Percentiles rank a stretch among this genome's conserved stretches.
Conservation (phyloP, 2,113 vertebrate genomes). For the Myotis brandtii region DNA sequence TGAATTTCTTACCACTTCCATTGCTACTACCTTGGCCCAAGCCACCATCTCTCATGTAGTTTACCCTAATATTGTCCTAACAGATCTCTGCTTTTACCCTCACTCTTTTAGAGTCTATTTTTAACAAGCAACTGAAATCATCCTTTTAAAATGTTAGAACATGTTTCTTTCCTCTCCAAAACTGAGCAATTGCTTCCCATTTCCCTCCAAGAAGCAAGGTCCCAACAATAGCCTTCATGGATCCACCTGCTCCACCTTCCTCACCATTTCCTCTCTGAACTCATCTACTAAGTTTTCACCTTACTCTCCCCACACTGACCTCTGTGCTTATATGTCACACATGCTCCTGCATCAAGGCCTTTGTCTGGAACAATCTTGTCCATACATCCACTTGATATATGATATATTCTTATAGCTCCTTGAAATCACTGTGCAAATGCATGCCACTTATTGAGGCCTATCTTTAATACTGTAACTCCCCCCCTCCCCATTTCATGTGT, state of each 20-base stretch:
- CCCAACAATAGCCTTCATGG: not conserved
- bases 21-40: not conserved
- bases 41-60: not conserved
- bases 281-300: not conserved
- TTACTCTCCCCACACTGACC: not conserved
- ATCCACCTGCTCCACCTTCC: not conserved
- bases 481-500: not conserved
- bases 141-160: not conserved
- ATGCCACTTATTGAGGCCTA: not conserved
- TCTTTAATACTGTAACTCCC: not conserved
- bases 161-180: not conserved
- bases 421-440: not conserved
- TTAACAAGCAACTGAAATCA: not conserved
- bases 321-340: not conserved
- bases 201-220: not conserved
- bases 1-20: not conserved
- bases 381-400: not conserved
- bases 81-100: not conserved
- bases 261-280: not conserved
- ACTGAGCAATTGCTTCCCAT: not conserved
- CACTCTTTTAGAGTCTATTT: not conserved
- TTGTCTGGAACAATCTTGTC: not conserved
- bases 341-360: not conserved
- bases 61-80: slow-evolving; percentile 26
- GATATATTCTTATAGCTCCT: not conserved